These are phyloP conservation scores for Drosophila leontia DNA, from an alignment of 1,140 invertebrate species.

Conservation along the genomic window DNA sequence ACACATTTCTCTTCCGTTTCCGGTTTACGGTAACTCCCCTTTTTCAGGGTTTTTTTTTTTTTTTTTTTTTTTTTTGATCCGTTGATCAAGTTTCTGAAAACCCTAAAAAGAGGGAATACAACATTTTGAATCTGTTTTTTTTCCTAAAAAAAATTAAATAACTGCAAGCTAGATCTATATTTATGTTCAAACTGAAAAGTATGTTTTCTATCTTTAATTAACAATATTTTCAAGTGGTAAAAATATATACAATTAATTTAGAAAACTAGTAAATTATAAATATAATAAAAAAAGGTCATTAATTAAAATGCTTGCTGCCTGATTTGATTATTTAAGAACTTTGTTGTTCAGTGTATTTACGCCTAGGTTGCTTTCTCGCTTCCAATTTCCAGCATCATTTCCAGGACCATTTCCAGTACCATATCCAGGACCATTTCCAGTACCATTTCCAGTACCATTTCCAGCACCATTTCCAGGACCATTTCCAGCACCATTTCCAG, in stretches of 20 bases:
- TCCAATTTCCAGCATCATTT: slow-evolving; percentile 11
- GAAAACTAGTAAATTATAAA: background rate
- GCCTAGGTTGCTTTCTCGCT: background rate
- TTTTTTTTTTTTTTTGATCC: background rate
- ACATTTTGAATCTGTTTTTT: too few relatives aligned
- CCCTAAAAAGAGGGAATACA: background rate
- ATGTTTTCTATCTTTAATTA: fast-evolving
- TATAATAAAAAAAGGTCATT: too few relatives aligned
- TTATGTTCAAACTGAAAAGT: background rate
- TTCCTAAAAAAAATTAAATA: background rate
- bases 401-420: background rate
- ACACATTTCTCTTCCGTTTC: slow-evolving; percentile 36
- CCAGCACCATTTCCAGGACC: slow-evolving; percentile 3
- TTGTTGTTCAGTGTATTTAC: background rate
- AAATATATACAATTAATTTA: background rate
- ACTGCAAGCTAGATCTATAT: background rate
- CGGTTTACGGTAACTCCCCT: background rate
- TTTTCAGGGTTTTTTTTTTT: background rate
- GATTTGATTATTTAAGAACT: background rate
- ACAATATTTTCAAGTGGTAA: background rate
- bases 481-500: slow-evolving; percentile 14
- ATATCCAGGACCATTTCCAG: background rate
- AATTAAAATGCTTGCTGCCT: background rate
- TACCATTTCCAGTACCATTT: background rate
- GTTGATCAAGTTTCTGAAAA: background rate